Conservation (phyloP, 2,113 vertebrate genomes). For the Phaethornis superciliosus region DNA sequence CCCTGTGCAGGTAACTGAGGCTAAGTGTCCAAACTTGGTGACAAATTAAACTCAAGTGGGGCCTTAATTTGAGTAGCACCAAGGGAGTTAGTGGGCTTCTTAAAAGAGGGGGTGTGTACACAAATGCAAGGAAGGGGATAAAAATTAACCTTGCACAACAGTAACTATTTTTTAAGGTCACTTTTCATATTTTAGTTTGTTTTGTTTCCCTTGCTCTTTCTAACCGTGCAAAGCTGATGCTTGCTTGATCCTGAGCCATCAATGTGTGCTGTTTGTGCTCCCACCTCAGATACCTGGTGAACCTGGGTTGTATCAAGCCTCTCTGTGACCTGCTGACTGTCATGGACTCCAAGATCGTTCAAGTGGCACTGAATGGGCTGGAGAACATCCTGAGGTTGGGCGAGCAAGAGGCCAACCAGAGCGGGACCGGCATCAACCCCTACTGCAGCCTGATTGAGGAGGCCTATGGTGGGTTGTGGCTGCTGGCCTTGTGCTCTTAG, state of each 20-base stretch:
- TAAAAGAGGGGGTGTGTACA: rapidly evolving
- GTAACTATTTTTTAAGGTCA: background rate
- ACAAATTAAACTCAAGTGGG: background rate
- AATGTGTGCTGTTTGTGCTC: background rate
- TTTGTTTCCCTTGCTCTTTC: background rate
- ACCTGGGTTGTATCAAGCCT: conserved; percentile 95
- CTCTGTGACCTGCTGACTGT: conserved; percentile 95
- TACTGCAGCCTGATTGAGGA: conserved; percentile 98
- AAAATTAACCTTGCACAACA: background rate
- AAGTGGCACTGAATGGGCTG: conserved; percentile 92
- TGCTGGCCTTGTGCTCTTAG: background rate
- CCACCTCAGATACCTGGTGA: conserved; percentile 88
- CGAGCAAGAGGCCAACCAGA: conserved; percentile 95
- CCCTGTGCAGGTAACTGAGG: rapidly evolving
- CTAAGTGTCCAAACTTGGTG: background rate
- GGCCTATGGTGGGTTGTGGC: conserved; percentile 84
- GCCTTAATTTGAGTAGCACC: background rate
- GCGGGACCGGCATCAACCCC: conserved; percentile 87
- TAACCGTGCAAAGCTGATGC: background rate
- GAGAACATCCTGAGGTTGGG: conserved; percentile 96
- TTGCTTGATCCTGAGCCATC: background rate
- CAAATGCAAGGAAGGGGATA: background rate
- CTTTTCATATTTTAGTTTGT: background rate
- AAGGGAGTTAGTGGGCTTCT: background rate
- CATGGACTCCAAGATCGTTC: conserved; percentile 98